These are phyloP conservation scores for Nibea albiflora DNA, from an alignment of 2,113 vertebrate genomes.

Conservation along the genomic window DNA sequence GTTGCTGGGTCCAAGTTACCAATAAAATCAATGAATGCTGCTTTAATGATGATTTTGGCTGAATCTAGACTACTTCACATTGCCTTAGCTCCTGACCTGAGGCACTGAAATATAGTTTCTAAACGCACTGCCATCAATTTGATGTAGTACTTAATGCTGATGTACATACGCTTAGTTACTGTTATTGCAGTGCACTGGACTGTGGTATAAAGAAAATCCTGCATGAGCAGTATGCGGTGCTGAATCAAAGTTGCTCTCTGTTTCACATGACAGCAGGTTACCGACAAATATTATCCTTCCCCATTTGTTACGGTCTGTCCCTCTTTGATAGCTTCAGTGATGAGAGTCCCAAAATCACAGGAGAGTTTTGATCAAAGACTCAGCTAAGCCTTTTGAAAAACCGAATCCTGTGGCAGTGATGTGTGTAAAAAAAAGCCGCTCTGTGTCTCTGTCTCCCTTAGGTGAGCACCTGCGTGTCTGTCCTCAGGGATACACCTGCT, in stretches of 20 bases:
- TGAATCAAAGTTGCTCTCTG: constrained; percentile 32
- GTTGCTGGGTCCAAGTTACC: background rate
- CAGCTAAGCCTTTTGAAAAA: constrained; percentile 53
- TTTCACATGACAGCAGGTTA: constrained; percentile 52
- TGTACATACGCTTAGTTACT: background rate
- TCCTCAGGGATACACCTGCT: constrained; percentile 97
- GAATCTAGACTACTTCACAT: background rate
- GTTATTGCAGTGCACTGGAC: constrained; percentile 1
- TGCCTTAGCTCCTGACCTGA: background rate
- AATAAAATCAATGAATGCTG: background rate
- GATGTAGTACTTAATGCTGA: background rate
- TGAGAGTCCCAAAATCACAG: constrained; percentile 67
- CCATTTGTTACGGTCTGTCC: constrained; percentile 57
- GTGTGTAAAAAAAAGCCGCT: constrained; percentile 38
- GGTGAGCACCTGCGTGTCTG: constrained; percentile 97
- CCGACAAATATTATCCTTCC: constrained; percentile 56
- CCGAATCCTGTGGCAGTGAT: constrained; percentile 36
- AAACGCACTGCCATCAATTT: background rate
- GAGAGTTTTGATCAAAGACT: constrained; percentile 68
- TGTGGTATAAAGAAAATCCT: constrained; percentile 18
- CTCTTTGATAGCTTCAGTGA: constrained; percentile 60
- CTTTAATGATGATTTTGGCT: constrained; percentile 6
- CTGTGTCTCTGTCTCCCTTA: constrained; percentile 73
- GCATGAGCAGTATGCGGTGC: constrained; percentile 1
- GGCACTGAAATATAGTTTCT: background rate